A percentile compares a stretch with the other conserved stretches of the same genome.
phyloP scores from a whole-genome alignment of 2,797 vertebrate species.

The Tokudaia tokunoshimensis region DNA sequence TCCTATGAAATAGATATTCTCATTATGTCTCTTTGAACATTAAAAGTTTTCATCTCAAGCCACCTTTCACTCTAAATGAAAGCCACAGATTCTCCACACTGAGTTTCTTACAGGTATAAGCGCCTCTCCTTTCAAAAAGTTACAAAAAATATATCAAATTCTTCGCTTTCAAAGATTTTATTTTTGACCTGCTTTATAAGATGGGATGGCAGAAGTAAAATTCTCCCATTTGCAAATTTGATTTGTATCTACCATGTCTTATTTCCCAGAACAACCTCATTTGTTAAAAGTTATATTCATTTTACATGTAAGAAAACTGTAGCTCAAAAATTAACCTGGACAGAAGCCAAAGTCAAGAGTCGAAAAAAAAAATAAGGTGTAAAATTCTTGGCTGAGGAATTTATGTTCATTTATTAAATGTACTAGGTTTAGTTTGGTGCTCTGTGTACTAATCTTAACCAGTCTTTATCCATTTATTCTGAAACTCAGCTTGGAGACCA shows the following conservation, averaged over 20 bases:
- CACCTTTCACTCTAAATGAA: not conserved
- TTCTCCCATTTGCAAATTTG: not conserved
- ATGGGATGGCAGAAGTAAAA: not conserved
- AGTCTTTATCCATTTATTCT: not conserved
- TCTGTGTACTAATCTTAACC: not conserved
- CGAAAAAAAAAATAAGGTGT: not conserved
- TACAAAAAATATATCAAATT: not conserved
- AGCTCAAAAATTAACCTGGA: not conserved
- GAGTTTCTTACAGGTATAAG: not conserved
- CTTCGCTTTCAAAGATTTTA: constrained; percentile 36
- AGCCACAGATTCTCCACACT: not conserved
- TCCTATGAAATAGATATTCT: not conserved
- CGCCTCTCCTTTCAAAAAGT: not conserved
- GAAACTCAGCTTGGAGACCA: not conserved
- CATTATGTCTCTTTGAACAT: not conserved
- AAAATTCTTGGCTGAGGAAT: too few relatives aligned
- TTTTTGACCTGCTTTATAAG: not conserved
- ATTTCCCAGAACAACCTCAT: not conserved
- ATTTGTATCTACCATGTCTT: not conserved
- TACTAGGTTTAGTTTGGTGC: not conserved
- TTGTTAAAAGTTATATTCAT: not conserved
- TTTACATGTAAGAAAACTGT: not conserved
- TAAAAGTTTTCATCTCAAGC: not conserved
- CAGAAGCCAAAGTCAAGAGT: not conserved
- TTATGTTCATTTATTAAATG: not conserved